Evolutionary conservation across 1,140 invertebrate genomes (phyloP), one percentile per base, ranked within the genome.

Genomic region (Trichogramma pretiosum): DNA sequence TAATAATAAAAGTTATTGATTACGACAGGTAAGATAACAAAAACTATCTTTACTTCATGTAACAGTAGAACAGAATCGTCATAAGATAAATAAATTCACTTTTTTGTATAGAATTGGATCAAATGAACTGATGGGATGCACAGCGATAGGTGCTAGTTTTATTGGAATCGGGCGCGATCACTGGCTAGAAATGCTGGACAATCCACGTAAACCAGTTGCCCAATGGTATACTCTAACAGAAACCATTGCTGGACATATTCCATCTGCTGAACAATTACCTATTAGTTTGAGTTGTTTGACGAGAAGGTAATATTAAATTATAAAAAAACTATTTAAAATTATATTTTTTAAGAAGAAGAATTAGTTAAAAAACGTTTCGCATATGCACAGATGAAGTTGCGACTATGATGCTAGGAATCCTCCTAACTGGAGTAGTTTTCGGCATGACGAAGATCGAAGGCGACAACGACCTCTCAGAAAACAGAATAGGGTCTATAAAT

Each of bases 121-220:
- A 19, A 89, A 92, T 62, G 89, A 92, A 61, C 69, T 91, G 34
- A 86, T 92, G 74, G 89, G 89, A 7, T 88, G 84, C 61, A 82
- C 83, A 21, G 84, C 82, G 3, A 83, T 92, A 41, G 89, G 89
- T 1, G 80, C 83, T 1, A 79, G 75, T 41, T 80, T 83, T 54
- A 82, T 86, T 40, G 86, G 87, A 13, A 77, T 85, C 9, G 89
- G 88, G 3, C 76, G 85, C 35, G 86, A 91, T 60, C 89, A 93
- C 62, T 93, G 90, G 90, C 74, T 84, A 42, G 85, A 89, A 65
- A 92, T 91, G 87, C 59, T 90, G 58, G 85, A 89, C 61, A 89
- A 83, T 68, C 83, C 87, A 5, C 73, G 88, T 14, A 84, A 85
- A 63, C 87, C 87, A 0, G 83, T 90, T 1, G 84, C 88, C 3